Percentiles rank a stretch among this genome's conserved stretches.
Evolutionary conservation across 2,797 vertebrate genomes (phyloP).

Genomic region (Sebastes steindachneri): DNA sequence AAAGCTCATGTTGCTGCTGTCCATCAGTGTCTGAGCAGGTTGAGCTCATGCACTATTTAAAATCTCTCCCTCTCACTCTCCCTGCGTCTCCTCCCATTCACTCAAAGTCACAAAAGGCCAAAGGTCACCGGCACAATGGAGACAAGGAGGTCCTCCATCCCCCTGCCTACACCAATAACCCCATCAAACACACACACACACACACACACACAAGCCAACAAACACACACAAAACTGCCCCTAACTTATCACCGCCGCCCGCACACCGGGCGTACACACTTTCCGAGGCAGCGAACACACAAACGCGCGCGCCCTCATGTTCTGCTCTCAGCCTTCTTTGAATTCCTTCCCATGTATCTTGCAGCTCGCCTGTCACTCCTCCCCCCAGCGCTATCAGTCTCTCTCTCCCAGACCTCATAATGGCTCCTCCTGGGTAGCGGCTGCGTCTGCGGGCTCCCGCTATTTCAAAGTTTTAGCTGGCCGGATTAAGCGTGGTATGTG

Average conservation of each 20-base stretch:
- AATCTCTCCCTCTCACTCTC: constrained; percentile 62
- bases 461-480: constrained; percentile 80
- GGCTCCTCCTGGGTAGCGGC: constrained; percentile 73
- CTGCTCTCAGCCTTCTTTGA: constrained; percentile 71
- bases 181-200: constrained; percentile 33
- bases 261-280: constrained; percentile 26
- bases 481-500: constrained; percentile 80
- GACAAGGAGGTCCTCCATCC: constrained; percentile 50
- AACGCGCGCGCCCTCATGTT: constrained; percentile 51
- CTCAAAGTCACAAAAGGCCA: constrained; percentile 69
- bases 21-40: constrained; percentile 68
- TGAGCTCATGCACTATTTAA: constrained; percentile 81
- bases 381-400: constrained; percentile 69
- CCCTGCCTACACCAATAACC: constrained; percentile 37
- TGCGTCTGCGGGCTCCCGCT: constrained; percentile 66
- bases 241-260: constrained; percentile 39
- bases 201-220: constrained; percentile 16
- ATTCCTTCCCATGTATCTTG: constrained; percentile 80
- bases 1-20: constrained; percentile 74
- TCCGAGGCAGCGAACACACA: constrained; percentile 39
- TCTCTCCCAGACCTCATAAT: constrained; percentile 74
- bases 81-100: constrained; percentile 54
- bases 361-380: constrained; percentile 73
- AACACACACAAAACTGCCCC: not conserved
- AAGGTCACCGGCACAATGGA: constrained; percentile 71